phyloP scores from a whole-genome alignment of 2,113 vertebrate genomes.

The Elephantulus edwardii region DNA sequence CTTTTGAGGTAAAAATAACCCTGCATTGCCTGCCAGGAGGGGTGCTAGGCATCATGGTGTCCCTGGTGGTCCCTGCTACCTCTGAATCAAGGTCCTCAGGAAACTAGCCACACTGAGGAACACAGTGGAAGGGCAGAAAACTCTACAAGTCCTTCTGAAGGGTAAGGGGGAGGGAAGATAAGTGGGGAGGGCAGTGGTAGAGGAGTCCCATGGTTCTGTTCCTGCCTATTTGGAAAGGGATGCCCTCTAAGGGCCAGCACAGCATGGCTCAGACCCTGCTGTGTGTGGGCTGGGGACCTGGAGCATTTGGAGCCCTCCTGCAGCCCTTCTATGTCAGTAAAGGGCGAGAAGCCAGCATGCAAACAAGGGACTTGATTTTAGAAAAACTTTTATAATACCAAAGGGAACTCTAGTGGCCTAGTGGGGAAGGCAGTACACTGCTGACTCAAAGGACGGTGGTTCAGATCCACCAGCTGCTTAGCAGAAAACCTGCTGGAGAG shows the following conservation, averaged over 20 bases:
- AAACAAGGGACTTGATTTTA: not conserved
- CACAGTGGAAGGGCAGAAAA: not conserved
- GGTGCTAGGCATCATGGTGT: not conserved
- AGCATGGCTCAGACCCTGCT: too few species aligned
- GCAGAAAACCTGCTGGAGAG: too few species aligned
- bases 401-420: too few species aligned
- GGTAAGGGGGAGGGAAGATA: not conserved
- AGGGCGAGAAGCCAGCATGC: not conserved
- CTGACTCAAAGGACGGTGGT: too few species aligned
- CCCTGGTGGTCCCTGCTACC: not conserved
- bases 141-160: fast-evolving
- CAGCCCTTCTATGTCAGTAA: too few species aligned
- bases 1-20: slow-evolving; percentile 45
- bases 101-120: not conserved
- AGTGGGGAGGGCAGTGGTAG: not conserved
- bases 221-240: not conserved
- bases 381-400: too few species aligned
- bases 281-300: not conserved
- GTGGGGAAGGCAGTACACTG: too few species aligned
- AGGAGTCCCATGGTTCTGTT: not conserved
- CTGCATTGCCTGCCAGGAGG: not conserved
- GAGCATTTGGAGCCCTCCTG: not conserved
- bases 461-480: too few species aligned
- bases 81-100: not conserved
- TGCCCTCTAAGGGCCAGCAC: not conserved